Evolutionary conservation across 2,113 vertebrate genomes (phyloP).

Genomic region (Etheostoma cragini): DNA sequence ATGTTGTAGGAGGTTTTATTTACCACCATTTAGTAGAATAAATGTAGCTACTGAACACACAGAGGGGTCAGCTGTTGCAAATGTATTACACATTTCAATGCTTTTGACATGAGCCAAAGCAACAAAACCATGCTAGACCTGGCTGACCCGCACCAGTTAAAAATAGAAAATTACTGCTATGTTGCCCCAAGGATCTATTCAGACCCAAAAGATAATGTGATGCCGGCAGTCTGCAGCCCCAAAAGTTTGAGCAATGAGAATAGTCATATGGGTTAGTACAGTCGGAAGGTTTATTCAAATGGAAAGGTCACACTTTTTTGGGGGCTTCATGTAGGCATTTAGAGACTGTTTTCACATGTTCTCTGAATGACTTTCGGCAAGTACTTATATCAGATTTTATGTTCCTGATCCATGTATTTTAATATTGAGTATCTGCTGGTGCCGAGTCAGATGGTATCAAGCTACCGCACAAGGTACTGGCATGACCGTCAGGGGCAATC

Average conservation of each 20-base stretch:
- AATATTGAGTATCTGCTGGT: not conserved
- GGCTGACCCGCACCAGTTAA: conserved; percentile 5
- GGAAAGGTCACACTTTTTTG: conserved; percentile 36
- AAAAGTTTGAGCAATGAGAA: conserved; percentile 10
- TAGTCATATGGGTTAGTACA: conserved; percentile 22
- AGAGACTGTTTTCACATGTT: conserved; percentile 2
- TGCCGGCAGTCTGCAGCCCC: conserved; percentile 26
- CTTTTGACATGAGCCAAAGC: conserved; percentile 25
- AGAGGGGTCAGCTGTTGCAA: conserved; percentile 30
- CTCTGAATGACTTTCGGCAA: not conserved
- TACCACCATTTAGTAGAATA: conserved; percentile 40
- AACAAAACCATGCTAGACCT: conserved; percentile 11
- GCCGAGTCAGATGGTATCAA: not conserved
- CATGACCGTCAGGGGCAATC: too few relatives aligned
- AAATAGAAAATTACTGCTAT: not conserved
- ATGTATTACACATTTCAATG: conserved; percentile 30
- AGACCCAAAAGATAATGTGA: conserved; percentile 29
- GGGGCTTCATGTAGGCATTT: not conserved
- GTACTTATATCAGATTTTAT: not conserved
- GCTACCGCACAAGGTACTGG: not conserved
- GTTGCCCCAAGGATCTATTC: conserved; percentile 14
- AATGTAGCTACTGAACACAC: conserved; percentile 36
- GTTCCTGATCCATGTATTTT: not conserved
- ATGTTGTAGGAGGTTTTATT: conserved; percentile 1
- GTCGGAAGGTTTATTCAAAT: conserved; percentile 24